Evolutionary conservation across 2,797 vertebrate genomes (phyloP).

Genomic region (Nannoperca obscura): DNA sequence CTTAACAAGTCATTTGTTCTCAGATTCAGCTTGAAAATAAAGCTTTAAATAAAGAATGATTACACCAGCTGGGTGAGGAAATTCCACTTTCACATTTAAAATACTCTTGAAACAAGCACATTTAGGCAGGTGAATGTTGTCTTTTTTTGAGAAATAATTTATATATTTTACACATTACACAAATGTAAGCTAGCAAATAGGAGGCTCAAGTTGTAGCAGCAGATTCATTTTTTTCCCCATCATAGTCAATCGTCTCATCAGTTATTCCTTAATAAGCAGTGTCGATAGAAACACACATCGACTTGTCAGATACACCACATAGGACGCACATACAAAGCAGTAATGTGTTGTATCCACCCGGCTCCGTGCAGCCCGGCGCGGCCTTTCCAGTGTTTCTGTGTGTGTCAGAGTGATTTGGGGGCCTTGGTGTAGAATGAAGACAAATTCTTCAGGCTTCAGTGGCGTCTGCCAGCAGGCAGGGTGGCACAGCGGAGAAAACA

Average conservation of each 20-base stretch:
- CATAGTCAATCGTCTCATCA: not conserved
- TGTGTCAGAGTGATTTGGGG: slow-evolving; percentile 51
- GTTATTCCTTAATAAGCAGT: not conserved
- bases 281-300: not conserved
- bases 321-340: not conserved
- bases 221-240: not conserved
- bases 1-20: not conserved
- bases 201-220: not conserved
- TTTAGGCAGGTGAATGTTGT: too few species aligned
- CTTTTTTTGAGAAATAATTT: too few species aligned
- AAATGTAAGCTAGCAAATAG: too few species aligned
- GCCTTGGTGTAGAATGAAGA: slow-evolving; percentile 69
- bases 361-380: slow-evolving; percentile 21
- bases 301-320: not conserved
- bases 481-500: slow-evolving; percentile 48
- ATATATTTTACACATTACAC: too few species aligned
- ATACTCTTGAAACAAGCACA: too few species aligned
- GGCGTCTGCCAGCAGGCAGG: slow-evolving; percentile 41
- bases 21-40: not conserved
- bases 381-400: slow-evolving; percentile 26
- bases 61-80: too few species aligned
- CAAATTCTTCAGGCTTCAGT: slow-evolving; percentile 64
- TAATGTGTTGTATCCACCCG: slow-evolving; percentile 33
- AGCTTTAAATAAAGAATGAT: not conserved
- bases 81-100: too few species aligned